Evolutionary conservation across 2,113 vertebrate genomes (phyloP), one percentile per base, ranked within the genome.

Genomic region (Sinocyclocheilus maitianheensis): DNA sequence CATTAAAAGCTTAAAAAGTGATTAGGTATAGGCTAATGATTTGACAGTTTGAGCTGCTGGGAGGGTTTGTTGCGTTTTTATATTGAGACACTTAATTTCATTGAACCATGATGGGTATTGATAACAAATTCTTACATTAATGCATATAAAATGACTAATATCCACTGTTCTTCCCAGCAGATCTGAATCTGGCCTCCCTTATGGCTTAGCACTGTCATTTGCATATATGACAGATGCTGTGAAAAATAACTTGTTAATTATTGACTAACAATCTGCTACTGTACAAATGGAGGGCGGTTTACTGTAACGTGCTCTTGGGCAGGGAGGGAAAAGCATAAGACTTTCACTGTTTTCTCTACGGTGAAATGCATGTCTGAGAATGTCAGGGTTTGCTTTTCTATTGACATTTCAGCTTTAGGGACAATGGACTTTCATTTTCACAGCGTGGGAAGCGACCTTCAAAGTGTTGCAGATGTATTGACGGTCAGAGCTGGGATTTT

Each of bases 191-290:
- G 55, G 55, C 34, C 11, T 80, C 18, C 20, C 3, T 40, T 2
- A 24, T 24, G 77, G 43, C 60, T 43, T 46, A 46, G 24, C 13
- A 20, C 4, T 60, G 58, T 1, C 20, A 53, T 55, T 51, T n/a
- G 24, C 63, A 83, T 71, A 51, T 37, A 83, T 55, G 81, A 22
- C 81, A 72, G 81, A 37, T 83, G 48, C 30, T 40, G 46, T 51
- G 11, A 30, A 69, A n/a, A 37, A 34, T 14, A 65, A 18, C 12
- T n/a, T 37, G 22, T 94, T 86, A 94, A 93, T 95, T 86, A 93
- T 95, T 94, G 85, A 94, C 86, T 65, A 85, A 30, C 92, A 94
- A 90, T 92, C 91, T 93, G 93, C 85, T 89, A 67, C 69, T 63
- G 77, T 62, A 58, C 30, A 20, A 58, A 58, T 63, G 51, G 30